phyloP scores from a whole-genome alignment of 2,888 invertebrate genomes.

The Atrina japonica region DNA sequence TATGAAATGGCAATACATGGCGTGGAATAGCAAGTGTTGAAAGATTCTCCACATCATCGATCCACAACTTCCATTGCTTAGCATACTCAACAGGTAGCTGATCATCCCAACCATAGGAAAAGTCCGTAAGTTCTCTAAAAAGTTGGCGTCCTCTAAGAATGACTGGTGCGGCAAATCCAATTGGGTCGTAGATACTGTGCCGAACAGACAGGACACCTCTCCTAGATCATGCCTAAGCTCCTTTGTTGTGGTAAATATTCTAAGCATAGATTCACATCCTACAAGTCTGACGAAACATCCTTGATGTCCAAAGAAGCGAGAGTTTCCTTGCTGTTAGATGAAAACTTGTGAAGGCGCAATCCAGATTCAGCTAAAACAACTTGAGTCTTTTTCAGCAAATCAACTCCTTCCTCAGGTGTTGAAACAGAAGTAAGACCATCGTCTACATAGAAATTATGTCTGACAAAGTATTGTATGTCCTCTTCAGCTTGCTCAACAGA shows the following conservation, averaged over 20 bases:
- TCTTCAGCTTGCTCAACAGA: slow-evolving; percentile 29
- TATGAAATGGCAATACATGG: slow-evolving; percentile 23
- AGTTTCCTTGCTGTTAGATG: background rate
- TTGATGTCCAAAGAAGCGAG: background rate
- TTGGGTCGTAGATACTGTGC: slow-evolving; percentile 53
- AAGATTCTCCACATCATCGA: slow-evolving; percentile 33
- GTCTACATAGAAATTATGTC: slow-evolving; percentile 54
- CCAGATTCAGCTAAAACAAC: background rate
- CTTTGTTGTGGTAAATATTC: slow-evolving; percentile 41
- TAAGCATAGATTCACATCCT: background rate
- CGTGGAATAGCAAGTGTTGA: slow-evolving; percentile 36
- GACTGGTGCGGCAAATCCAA: slow-evolving; percentile 51
- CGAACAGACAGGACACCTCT: slow-evolving; percentile 49
- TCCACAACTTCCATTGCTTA: slow-evolving; percentile 41
- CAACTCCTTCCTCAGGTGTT: slow-evolving; percentile 30
- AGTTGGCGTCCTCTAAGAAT: slow-evolving; percentile 46
- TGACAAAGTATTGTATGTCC: slow-evolving; percentile 41
- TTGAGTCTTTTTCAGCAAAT: slow-evolving; percentile 26
- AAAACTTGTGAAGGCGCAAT: slow-evolving; percentile 3
- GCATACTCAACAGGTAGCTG: slow-evolving; percentile 35
- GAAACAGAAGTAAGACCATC: slow-evolving; percentile 47
- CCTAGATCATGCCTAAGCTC: slow-evolving; percentile 37
- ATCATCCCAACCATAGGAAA: slow-evolving; percentile 49
- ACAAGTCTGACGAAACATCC: background rate
- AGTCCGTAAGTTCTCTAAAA: slow-evolving; percentile 36